Evolutionary conservation across 92 coral and sea anemone genomes (phyloP).

Genomic region (Porites divaricata): DNA sequence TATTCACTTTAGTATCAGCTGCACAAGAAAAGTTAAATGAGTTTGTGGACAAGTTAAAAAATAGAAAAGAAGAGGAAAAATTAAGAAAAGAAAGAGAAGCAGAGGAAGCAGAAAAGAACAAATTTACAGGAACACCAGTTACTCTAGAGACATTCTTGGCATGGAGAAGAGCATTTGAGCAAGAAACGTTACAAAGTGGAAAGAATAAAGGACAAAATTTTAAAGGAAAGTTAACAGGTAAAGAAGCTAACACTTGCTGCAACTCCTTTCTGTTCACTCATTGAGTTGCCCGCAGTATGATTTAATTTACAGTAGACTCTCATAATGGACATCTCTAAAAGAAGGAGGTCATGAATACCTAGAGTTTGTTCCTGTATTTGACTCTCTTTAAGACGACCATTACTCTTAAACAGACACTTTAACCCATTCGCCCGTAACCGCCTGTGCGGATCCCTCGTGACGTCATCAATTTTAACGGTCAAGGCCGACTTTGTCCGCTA

Average conservation of each 20-base stretch:
- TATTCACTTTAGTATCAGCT: slow-evolving; percentile 90
- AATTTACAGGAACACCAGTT: slow-evolving; percentile 92
- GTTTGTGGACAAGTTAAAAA: slow-evolving; percentile 66
- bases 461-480: no score
- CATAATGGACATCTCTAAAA: no score
- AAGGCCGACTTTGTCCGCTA: no score
- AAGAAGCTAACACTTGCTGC: neutral
- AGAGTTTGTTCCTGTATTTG: no score
- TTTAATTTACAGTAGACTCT: no score
- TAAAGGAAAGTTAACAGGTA: slow-evolving; percentile 94
- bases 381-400: no score
- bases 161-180: slow-evolving; percentile 91
- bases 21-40: slow-evolving; percentile 91
- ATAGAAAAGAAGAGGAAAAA: slow-evolving; percentile 78
- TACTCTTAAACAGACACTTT: no score
- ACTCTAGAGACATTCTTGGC: slow-evolving; percentile 81
- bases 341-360: no score
- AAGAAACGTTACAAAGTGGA: slow-evolving; percentile 61
- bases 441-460: no score
- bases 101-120: slow-evolving; percentile 80
- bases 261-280: no score
- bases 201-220: slow-evolving; percentile 51
- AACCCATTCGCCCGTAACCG: no score
- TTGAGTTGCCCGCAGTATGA: no score
- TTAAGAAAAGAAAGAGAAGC: slow-evolving; percentile 73